Evolutionary conservation across 1,140 invertebrate genomes (phyloP).

Genomic region (Coboldia fuscipes): DNA sequence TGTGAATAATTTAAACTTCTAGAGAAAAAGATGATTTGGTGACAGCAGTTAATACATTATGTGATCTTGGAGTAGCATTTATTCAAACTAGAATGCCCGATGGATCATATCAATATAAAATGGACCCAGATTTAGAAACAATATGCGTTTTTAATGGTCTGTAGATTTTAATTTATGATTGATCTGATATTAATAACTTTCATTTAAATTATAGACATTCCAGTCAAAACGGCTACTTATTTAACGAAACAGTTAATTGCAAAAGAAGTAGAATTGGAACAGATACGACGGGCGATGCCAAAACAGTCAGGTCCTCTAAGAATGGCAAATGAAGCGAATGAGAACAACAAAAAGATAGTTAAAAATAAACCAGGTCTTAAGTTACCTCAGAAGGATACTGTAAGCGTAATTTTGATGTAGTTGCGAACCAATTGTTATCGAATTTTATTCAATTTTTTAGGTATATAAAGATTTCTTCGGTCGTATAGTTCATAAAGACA

Average conservation of each 20-base stretch:
- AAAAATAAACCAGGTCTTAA: slow-evolving; percentile 16
- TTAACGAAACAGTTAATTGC: slow-evolving; percentile 55
- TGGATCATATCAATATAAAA: slow-evolving; percentile 54
- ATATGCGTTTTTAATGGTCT: slow-evolving; percentile 8
- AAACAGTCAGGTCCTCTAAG: slow-evolving; percentile 10
- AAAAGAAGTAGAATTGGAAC: slow-evolving; percentile 51
- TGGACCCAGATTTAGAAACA: slow-evolving; percentile 51
- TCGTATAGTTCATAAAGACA: slow-evolving; percentile 24
- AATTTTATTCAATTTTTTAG: slow-evolving; percentile 25
- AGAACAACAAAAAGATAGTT: slow-evolving; percentile 14
- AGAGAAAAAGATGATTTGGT: slow-evolving; percentile 50
- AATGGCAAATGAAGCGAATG: slow-evolving; percentile 11
- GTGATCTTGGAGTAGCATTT: slow-evolving; percentile 74
- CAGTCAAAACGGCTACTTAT: slow-evolving; percentile 25
- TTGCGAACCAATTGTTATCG: neutral
- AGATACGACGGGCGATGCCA: slow-evolving; percentile 30
- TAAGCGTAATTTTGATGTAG: neutral
- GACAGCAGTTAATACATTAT: slow-evolving; percentile 61
- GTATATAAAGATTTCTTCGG: slow-evolving; percentile 50
- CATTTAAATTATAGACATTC: neutral
- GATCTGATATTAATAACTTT: neutral
- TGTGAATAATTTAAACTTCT: slow-evolving; percentile 44
- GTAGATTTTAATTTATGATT: neutral
- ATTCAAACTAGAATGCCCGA: slow-evolving; percentile 55
- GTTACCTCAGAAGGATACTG: neutral